Base-by-base conservation (phyloP, 2,888 invertebrate genomes). In the Pyralis farinalis region DNA sequence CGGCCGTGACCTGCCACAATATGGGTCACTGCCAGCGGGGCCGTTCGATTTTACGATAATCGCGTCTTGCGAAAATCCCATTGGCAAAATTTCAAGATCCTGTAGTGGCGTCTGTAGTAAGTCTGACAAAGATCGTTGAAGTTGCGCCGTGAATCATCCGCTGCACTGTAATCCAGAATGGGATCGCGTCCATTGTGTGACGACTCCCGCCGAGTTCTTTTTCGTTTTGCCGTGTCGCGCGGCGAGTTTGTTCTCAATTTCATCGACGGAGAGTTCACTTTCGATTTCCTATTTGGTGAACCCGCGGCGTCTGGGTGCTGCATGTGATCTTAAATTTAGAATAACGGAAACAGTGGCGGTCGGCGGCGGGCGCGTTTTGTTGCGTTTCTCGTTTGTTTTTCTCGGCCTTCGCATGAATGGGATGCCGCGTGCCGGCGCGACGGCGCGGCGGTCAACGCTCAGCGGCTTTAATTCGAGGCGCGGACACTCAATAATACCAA, bases 81-180 rank as follows among this genome's bases (percentile, higher is more conserved):
- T 86, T 88, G 87, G 87, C 87, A 87, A 79, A 85, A 83, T 80
- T 80, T 86, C 87, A 88, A 88, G 73, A 77, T 69, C 60, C 67
- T 46, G 60, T 67, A 70, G 67, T 69, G 58, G 61, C 70, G 86
- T 87, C 87, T 87, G 86, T 87, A 85, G 87, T 84, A 78, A 58
- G 87, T 87, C 87, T 83, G 71, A 75, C 71, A 72, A 71, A 66
- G 61, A 60, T 64, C 51, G 51, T 53, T 49, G 51, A 54, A 52
- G 42, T 42, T 46, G 44, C 43, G 38, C 48, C 46, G 71, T 80
- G 83, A 83, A 68, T 84, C 84, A 82, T 66, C 44, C 48, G 42
- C 55, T 45, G 47, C 43, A 46, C 46, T 50, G 51, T 55, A 48
- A 53, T 53, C 40, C 44, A 49, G 51, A 52, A 55, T 63, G 58